These are phyloP conservation scores for Salpingus planirostris DNA, from an alignment of 2,888 invertebrate genomes.

Conservation along the genomic window DNA sequence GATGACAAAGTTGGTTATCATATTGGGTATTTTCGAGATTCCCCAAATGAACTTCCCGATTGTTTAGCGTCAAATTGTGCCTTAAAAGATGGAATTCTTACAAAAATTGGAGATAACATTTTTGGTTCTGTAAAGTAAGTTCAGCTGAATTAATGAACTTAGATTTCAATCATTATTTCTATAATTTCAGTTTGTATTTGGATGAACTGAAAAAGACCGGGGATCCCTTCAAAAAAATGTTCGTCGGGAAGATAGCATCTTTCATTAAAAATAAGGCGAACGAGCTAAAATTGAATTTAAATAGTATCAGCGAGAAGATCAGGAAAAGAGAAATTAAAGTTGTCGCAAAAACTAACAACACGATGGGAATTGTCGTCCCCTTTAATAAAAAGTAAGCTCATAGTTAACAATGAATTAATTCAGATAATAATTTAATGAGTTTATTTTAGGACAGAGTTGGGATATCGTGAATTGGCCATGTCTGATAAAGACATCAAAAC, in stretches of 20 bases:
- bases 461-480: constrained; percentile 60
- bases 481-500: constrained; percentile 49
- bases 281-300: constrained; percentile 50
- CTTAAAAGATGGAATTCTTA: constrained; percentile 56
- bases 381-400: constrained; percentile 55
- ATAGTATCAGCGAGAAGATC: constrained; percentile 50
- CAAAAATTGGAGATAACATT: constrained; percentile 65
- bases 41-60: constrained; percentile 61
- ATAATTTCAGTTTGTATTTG: constrained; percentile 38
- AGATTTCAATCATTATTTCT: neutral
- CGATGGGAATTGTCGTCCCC: constrained; percentile 78
- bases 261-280: constrained; percentile 56
- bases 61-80: constrained; percentile 61
- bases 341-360: constrained; percentile 68
- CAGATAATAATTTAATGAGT: constrained; percentile 1
- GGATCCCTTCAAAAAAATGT: constrained; percentile 55
- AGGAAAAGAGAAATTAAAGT: constrained; percentile 52
- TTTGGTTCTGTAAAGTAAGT: constrained; percentile 69
- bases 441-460: constrained; percentile 55
- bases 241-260: constrained; percentile 51
- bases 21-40: constrained; percentile 85
- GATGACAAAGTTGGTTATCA: constrained; percentile 66
- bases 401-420: constrained; percentile 1
- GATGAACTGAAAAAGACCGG: constrained; percentile 46
- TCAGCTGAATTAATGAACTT: neutral